phyloP scores from a whole-genome alignment of 2,888 invertebrate genomes.

The Aethes cnicana region DNA sequence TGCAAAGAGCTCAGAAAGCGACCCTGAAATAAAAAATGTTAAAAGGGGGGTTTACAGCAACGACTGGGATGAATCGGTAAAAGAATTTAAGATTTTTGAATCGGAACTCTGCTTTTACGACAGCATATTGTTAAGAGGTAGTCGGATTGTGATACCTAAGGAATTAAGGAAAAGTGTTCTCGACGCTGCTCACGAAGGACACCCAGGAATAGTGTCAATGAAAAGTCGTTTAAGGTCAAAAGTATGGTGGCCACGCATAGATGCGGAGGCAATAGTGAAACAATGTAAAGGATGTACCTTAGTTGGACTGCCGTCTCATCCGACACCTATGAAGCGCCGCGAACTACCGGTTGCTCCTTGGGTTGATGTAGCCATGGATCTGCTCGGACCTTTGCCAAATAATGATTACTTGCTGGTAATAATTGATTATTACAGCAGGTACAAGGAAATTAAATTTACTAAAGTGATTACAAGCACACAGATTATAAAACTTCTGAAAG shows the following conservation, averaged over 20 bases:
- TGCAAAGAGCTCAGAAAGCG: conserved; percentile 1
- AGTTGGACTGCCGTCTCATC: conserved; percentile 18
- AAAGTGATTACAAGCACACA: conserved; percentile 26
- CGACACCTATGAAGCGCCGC: conserved; percentile 20
- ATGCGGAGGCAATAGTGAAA: conserved; percentile 31
- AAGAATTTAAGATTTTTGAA: too few species aligned
- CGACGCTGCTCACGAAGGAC: conserved; percentile 41
- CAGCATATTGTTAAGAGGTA: neutral
- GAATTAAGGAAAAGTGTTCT: conserved; percentile 31
- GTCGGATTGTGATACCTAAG: conserved; percentile 4
- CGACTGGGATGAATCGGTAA: too few species aligned
- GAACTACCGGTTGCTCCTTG: conserved; percentile 20
- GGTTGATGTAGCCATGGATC: conserved; percentile 35
- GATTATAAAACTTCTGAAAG: conserved; percentile 33
- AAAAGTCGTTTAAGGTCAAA: conserved; percentile 11
- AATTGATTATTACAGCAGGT: conserved; percentile 43
- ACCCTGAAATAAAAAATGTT: conserved; percentile 10
- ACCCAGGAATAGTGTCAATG: conserved; percentile 36
- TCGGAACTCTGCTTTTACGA: conserved; percentile 6
- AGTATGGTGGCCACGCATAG: conserved; percentile 37
- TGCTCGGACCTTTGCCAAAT: conserved; percentile 27
- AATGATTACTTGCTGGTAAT: conserved; percentile 35
- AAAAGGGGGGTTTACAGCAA: conserved; percentile 20
- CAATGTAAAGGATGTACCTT: conserved; percentile 32
- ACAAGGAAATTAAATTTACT: conserved; percentile 35